A percentile compares a stretch with the other conserved stretches of the same genome.
These are phyloP conservation scores for Amphipoea lucens DNA, from an alignment of 2,888 invertebrate genomes.

Conservation along the genomic window DNA sequence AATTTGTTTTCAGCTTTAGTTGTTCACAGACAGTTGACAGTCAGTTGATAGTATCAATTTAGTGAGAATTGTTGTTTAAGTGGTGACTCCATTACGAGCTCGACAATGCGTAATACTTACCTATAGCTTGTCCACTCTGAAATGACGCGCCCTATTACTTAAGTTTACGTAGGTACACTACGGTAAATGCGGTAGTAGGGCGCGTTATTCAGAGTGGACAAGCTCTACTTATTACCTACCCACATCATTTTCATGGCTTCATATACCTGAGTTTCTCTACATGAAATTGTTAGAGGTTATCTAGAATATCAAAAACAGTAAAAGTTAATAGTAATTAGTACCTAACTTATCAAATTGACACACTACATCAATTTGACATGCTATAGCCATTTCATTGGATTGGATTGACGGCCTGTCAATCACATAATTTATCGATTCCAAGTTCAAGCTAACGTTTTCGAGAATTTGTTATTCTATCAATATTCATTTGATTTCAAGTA, in stretches of 20 bases:
- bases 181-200: no score
- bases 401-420: no score
- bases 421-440: neutral
- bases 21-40: no score
- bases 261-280: neutral
- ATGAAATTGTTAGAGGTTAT: neutral
- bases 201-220: no score
- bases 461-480: neutral
- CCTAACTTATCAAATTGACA: neutral
- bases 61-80: neutral
- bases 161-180: no score
- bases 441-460: neutral
- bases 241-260: constrained; percentile 3
- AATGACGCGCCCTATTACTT: no score
- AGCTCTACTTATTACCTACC: neutral
- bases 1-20: no score
- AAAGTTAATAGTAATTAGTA: no score
- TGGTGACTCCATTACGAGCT: neutral
- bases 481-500: neutral
- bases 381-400: neutral
- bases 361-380: neutral
- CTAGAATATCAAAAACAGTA: neutral
- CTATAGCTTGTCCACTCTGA: no score
- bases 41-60: no score
- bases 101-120: neutral